Evolutionary conservation across 2,113 vertebrate species (phyloP).

Genomic region (Hippolais icterina): DNA sequence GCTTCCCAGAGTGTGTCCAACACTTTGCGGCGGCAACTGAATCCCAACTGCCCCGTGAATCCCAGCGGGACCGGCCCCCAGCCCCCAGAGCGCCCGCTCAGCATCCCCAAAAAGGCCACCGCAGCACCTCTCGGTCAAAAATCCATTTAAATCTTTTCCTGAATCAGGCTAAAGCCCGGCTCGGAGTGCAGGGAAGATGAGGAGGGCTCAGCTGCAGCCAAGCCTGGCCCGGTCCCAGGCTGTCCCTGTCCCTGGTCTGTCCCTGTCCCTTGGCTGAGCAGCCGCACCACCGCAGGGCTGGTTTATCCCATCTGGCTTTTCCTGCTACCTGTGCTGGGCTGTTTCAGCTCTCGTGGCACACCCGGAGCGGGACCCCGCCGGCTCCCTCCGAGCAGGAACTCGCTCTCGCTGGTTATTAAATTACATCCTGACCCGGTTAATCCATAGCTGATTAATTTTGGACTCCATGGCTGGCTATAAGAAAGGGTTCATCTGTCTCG

Average conservation of each 20-base stretch:
- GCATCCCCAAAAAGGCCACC: not conserved
- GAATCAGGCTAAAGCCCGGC: not conserved
- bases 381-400: not conserved
- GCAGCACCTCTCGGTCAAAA: not conserved
- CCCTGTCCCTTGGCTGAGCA: not conserved
- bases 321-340: not conserved
- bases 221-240: not conserved
- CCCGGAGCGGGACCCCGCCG: not conserved
- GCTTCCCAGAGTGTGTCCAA: accelerated
- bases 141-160: not conserved
- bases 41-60: accelerated
- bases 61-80: accelerated
- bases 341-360: not conserved
- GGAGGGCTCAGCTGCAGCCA: not conserved
- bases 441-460: conserved; percentile 64
- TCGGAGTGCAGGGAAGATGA: not conserved
- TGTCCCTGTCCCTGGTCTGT: not conserved
- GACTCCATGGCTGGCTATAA: conserved; percentile 13
- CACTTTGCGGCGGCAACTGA: accelerated
- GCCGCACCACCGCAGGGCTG: not conserved
- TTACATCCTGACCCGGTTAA: conserved; percentile 64
- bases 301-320: not conserved
- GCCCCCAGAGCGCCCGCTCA: not conserved
- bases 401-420: conserved; percentile 37
- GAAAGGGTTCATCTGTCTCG: conserved; percentile 42